phyloP scores from a whole-genome alignment of 2,888 invertebrate species.

The Meiosimyza platycephala region DNA sequence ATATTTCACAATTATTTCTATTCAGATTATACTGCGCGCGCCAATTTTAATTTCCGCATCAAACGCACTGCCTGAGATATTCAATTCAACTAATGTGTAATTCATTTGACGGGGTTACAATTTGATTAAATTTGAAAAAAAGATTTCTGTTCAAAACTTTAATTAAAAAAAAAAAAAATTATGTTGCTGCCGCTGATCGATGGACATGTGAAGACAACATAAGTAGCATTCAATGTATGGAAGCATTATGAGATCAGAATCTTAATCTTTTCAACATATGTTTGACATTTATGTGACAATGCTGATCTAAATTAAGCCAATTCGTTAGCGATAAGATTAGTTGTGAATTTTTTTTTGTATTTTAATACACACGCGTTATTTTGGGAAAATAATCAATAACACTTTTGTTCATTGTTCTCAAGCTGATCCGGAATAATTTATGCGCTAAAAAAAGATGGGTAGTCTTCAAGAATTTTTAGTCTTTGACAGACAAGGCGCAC shows the following conservation, averaged over 20 bases:
- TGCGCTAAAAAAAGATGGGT: too few relatives aligned
- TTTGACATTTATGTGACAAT: background rate
- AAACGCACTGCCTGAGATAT: background rate
- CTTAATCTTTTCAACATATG: conserved; percentile 16
- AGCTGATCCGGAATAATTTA: too few relatives aligned
- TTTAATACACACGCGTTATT: too few relatives aligned
- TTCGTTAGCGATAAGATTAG: conserved; percentile 6
- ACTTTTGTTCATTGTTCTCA: too few relatives aligned
- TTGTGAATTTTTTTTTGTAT: background rate
- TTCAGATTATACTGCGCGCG: too few relatives aligned
- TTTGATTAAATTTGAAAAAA: background rate
- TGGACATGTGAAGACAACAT: background rate
- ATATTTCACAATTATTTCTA: too few relatives aligned
- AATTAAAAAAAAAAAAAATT: background rate
- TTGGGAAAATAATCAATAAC: too few relatives aligned
- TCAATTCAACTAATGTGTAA: conserved; percentile 9
- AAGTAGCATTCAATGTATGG: background rate
- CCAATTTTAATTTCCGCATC: background rate
- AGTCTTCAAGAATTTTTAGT: too few relatives aligned
- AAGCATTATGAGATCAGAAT: background rate
- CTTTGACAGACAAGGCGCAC: too few relatives aligned
- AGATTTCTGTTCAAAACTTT: background rate
- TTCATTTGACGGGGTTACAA: background rate
- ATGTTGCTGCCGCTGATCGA: background rate
- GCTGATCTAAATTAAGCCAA: background rate